phyloP scores from a whole-genome alignment of 2,797 vertebrate species.

The Sparidentex hasta region DNA sequence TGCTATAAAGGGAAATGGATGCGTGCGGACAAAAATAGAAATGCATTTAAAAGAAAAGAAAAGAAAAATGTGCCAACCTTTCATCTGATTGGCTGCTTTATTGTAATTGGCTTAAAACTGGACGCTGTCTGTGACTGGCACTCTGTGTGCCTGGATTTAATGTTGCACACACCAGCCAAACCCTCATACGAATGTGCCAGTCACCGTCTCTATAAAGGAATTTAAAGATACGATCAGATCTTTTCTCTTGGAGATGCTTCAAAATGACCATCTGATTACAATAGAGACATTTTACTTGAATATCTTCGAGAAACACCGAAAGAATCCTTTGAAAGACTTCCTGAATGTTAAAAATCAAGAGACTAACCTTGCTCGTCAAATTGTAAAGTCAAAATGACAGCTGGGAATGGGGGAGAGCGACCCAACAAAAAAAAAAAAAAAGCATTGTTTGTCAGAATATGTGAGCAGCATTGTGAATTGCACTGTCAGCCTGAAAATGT shows the following conservation, averaged over 20 bases:
- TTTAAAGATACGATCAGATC: slow-evolving; percentile 3
- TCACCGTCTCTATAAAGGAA: background rate
- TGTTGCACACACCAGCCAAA: slow-evolving; percentile 9
- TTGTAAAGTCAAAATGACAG: slow-evolving; percentile 5
- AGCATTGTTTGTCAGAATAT: slow-evolving; percentile 42
- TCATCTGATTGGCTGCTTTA: slow-evolving; percentile 48
- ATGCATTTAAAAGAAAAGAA: slow-evolving; percentile 10
- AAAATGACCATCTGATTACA: background rate
- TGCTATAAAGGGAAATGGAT: slow-evolving; percentile 39
- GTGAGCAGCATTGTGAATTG: slow-evolving; percentile 27
- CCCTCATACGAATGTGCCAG: background rate
- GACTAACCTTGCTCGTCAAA: background rate
- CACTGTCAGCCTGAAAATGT: slow-evolving; percentile 52
- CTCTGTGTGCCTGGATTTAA: slow-evolving; percentile 24
- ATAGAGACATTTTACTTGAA: background rate
- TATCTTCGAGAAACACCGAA: background rate
- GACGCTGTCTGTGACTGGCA: slow-evolving; percentile 19
- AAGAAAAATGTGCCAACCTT: slow-evolving; percentile 31
- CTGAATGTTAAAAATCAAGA: slow-evolving; percentile 5
- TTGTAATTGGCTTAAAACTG: slow-evolving; percentile 53
- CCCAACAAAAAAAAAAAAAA: background rate
- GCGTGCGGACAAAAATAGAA: slow-evolving; percentile 1
- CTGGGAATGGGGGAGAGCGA: background rate
- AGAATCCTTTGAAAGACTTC: background rate
- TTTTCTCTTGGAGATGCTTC: slow-evolving; percentile 6